Base-by-base conservation (phyloP, 1,140 invertebrate species). In the Drusus annulatus region DNA sequence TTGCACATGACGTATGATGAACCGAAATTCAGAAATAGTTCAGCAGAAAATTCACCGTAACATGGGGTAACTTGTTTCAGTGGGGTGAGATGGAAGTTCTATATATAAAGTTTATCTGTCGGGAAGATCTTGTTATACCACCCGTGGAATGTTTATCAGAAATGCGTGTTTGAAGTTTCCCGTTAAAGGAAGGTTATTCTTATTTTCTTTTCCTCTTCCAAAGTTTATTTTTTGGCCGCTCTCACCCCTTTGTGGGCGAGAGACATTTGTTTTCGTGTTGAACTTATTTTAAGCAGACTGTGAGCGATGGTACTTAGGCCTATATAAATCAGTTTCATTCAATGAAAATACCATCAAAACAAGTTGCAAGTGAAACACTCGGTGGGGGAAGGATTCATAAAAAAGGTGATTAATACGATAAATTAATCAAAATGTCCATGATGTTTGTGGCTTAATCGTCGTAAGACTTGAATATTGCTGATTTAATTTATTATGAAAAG, bases 41-140 rank as follows among this genome's bases (percentile, higher is more conserved):
- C 45, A 21, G 54, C 52, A 23, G 21, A 68, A 28, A 63, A 63
- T 63, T 58, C 78, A 6, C 54, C 25, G 52, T 54, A 51, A 73
- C 68, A 69, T 50, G 28, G 79, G 16, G 79, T 52, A 58, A 71
- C 63, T 28, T 21, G 75, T 5, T 36, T 25, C 65, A 62, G 21
- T 13, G 75, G 52, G 68, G 63, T 8, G 60, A 69, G 63, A 51
- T 17, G 31, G 78, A 80, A 80, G 60, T 83, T 83, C 80, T 80
- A 65, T 83, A 83, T 83, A 80, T 36, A 83, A 83, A 83, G 79
- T 83, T 83, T 83, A 83, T 83, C 81, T 78, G 81, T 77, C 81
- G 74, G 80, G 52, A 52, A 60, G 79, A 83, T 83, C 81, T 83
- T 83, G 79, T 83, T 83, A 80, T 83, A 80, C 81, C 68, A 75